Conservation (phyloP, 2,888 invertebrate species). For the Plagodis pulveraria region DNA sequence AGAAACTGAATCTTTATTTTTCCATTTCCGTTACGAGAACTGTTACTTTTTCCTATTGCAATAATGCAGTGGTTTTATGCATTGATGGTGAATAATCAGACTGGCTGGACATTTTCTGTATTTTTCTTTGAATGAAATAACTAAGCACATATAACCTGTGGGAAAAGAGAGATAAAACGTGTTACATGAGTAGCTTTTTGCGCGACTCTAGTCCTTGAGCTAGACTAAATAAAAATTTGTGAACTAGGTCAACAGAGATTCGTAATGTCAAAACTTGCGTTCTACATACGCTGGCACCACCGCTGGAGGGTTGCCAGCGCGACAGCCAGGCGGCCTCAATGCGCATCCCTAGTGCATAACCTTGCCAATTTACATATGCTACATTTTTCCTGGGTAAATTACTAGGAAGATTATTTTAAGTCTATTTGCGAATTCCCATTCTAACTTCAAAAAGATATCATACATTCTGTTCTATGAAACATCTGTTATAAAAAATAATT, state of each 20-base stretch:
- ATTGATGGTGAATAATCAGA: too few relatives aligned
- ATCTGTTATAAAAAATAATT: too few relatives aligned
- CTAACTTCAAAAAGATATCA: background rate
- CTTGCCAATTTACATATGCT: conserved; percentile 52
- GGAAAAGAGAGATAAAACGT: too few relatives aligned
- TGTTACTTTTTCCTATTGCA: too few relatives aligned
- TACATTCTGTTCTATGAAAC: too few relatives aligned
- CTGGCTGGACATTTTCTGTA: too few relatives aligned
- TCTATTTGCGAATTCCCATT: conserved; percentile 30
- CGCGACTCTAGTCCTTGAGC: background rate
- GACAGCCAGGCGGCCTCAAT: conserved; percentile 33
- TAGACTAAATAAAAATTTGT: conserved; percentile 41
- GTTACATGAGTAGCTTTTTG: too few relatives aligned
- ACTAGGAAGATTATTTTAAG: conserved; percentile 19
- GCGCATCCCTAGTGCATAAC: conserved; percentile 49
- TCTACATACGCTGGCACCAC: conserved; percentile 66
- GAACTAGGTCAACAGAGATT: conserved; percentile 51
- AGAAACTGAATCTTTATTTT: too few relatives aligned
- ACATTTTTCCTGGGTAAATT: conserved; percentile 34
- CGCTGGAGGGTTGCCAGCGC: conserved; percentile 72
- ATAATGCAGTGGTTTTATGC: too few relatives aligned
- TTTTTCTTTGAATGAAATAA: too few relatives aligned
- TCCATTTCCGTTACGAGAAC: too few relatives aligned
- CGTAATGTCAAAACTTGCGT: conserved; percentile 62
- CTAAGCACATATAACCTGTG: too few relatives aligned